Evolutionary conservation across 2,113 vertebrate genomes (phyloP).

Genomic region (Brevimyrus niger): DNA sequence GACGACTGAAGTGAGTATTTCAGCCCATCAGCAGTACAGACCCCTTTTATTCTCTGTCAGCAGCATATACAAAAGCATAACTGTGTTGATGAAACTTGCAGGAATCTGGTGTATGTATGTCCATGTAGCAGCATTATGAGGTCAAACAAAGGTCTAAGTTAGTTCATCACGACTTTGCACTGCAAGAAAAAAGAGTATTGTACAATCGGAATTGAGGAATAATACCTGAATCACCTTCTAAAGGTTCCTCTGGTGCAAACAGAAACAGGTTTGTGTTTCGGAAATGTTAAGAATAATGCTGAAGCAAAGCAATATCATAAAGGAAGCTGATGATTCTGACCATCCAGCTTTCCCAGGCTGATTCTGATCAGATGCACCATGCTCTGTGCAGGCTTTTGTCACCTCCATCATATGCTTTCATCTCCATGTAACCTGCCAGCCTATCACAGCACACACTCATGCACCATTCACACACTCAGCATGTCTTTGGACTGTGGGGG

Average conservation of each 20-base stretch:
- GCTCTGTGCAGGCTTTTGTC: neutral
- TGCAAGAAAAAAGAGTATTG: neutral
- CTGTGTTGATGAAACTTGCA: neutral
- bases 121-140: neutral
- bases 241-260: neutral
- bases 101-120: neutral
- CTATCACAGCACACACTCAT: too few relatives aligned
- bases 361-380: neutral
- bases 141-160: neutral
- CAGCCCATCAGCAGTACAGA: neutral
- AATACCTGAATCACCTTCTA: neutral
- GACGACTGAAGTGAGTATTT: neutral
- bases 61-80: neutral
- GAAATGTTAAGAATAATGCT: neutral
- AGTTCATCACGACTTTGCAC: neutral
- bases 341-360: neutral
- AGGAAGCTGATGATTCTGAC: neutral
- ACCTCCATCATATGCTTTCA: neutral
- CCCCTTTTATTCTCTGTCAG: neutral
- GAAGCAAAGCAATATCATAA: neutral
- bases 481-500: too few relatives aligned
- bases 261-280: neutral
- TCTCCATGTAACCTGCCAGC: neutral
- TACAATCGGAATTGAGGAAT: neutral
- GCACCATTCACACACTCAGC: too few relatives aligned